Base-by-base conservation (phyloP, 2,888 invertebrate genomes). In the Stenoptilia bipunctidactyla region DNA sequence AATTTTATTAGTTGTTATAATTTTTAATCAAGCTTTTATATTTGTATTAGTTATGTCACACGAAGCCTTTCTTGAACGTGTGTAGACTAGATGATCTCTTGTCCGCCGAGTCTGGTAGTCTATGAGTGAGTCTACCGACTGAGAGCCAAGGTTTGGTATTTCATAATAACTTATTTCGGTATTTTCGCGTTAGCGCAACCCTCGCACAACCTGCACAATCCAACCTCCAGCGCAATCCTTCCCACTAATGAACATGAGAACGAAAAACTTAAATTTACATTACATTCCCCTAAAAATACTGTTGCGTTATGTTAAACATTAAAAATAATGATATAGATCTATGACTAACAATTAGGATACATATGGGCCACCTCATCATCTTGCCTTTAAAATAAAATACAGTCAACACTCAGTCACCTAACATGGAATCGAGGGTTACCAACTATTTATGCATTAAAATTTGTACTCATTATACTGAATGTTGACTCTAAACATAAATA, bases 321-420 rank as follows among this genome's bases (percentile, higher is more conserved):
- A 77, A 77, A 82, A 71, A 76, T 82, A 82, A 80, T 82, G 79
- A 82, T 82, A 82, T 79, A 69, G 62, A 58, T 70, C 69, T 79
- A 79, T 70, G 33, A 59, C 73, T 76, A 75, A 63, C 59, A 53
- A 61, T 64, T 60, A 63, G 56, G 58, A 56, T 20, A 20, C 30
- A 30, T 30, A 20, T 8, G 20, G 8, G 20, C 20, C 20, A 20
- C 20, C 20, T 20, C 20, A 20, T 20, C 20, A 20, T 20, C 20
- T 20, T 20, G 20, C 20, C 3, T 5, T 20, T 20, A 20, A 5
- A 5, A 20, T 20, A 5, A 20, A 20, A 20, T 5, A 8, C 8
- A 20, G 15, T 46, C 53, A 56, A 52, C 39, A 49, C 54, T 53
- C 53, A 54, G 53, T 48, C 53, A 36, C 37, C 47, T 20, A 5